Base-by-base conservation (phyloP, 2,797 vertebrate species). In the Astyanax mexicanus region DNA sequence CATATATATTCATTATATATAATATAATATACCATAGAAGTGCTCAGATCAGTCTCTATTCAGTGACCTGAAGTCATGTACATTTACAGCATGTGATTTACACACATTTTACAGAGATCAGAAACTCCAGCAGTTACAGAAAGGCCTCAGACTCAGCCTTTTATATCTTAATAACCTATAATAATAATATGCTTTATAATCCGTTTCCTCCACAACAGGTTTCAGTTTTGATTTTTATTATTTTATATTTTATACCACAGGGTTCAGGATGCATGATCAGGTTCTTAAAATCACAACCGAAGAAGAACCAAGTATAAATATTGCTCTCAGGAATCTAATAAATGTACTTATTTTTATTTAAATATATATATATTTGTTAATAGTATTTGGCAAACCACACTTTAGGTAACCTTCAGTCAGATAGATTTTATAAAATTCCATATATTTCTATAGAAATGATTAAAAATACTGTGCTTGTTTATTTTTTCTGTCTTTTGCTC, bases 51-150 rank as follows among this genome's bases (percentile, higher is more conserved):
- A 87, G 89, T 77, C 77, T 79, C 74, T 76, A 85, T 84, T 84
- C 83, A 86, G 88, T 90, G 86, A 82, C 86, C 92, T 90, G 85
- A 84, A 85, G 88, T 93, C 92, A 86, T 91, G 90, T 90, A 91
- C 86, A 93, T 94, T 90, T 95, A 95, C 94, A 96, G 86, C 87
- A 86, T 79, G 88, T 90, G 91, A 61, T 93, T 93, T 90, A 91
- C 90, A 94, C 92, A 93, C 88, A 90, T 91, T 88, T 93, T 93
- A 94, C 94, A 94, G 92, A 91, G 93, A 94, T 86, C 83, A 87
- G 90, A 84, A 92, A 91, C 3, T 92, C 70, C 49, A 74, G 71
- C 74, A 86, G 91, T 78, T 93, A 92, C 93, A 94, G 94, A 93
- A 93, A 90, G 92, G 87, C 91, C 92, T 93, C 90, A 92, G 92